Evolutionary conservation across 30 jellyfish, hydroid and myxozoan genomes (phyloP).

Genomic region (Hydractinia echinata): DNA sequence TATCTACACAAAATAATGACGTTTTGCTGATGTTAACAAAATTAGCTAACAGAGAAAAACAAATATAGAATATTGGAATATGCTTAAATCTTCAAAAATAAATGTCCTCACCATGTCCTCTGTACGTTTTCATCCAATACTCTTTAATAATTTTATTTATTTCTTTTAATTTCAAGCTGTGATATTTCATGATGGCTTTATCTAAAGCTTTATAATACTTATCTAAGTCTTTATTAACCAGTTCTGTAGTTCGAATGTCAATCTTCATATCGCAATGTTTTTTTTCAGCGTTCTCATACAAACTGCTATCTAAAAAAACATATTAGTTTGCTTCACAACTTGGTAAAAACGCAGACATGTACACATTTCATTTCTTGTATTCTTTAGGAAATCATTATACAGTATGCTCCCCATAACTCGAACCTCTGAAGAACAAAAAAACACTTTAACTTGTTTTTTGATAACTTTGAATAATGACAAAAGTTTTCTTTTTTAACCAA

Average conservation of each 20-base stretch:
- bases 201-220: slow-evolving; percentile 95
- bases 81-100: background rate
- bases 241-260: slow-evolving; percentile 76
- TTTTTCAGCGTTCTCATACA: slow-evolving; percentile 76
- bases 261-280: slow-evolving; percentile 69
- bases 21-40: background rate
- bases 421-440: too few relatives aligned
- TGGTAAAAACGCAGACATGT: too few relatives aligned
- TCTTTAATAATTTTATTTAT: slow-evolving; percentile 91
- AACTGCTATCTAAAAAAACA: slow-evolving; percentile 46
- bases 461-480: too few relatives aligned
- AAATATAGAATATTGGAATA: background rate
- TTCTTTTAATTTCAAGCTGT: slow-evolving; percentile 80
- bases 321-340: background rate
- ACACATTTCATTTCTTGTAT: too few relatives aligned
- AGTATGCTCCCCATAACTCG: too few relatives aligned
- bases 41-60: background rate
- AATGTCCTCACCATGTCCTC: slow-evolving; percentile 66
- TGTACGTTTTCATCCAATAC: slow-evolving; percentile 91
- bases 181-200: slow-evolving; percentile 94
- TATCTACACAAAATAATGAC: slow-evolving; percentile 39
- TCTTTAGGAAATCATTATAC: too few relatives aligned
- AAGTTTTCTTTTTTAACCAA: too few relatives aligned
- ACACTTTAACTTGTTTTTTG: too few relatives aligned
- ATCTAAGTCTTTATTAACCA: slow-evolving; percentile 87